Evolutionary conservation across 2,113 vertebrate species (phyloP), one percentile per base, ranked within the genome.

Genomic region (Tinamus guttatus): DNA sequence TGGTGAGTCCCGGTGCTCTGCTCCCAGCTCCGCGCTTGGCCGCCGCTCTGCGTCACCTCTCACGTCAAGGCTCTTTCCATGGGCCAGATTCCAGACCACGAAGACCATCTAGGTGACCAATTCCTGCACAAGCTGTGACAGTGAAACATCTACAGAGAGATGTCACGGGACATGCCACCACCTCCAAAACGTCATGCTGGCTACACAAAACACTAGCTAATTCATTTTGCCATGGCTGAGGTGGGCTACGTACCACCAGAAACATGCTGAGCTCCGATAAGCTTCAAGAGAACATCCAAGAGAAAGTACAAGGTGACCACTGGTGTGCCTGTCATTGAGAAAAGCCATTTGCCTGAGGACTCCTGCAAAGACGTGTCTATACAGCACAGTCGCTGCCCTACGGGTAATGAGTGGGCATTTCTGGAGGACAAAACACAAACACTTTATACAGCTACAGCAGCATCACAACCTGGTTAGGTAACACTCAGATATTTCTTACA

Each of bases 211-310:
- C 18, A 38, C 14, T 11, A 0, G 28, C 40, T 32, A 3, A 27
- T 45, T 56, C n/a, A 20, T 34, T 45, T 51, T 78, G 71, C 51
- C 9, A 2, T 1, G 63, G 81, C 49, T 34, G 49, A 71, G 62
- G 25, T 59, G 24, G 59, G 13, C 0, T 0, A 62, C 5, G 68
- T 38, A 11, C 20, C 21, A 28, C 13, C 43, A 81, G 54, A 73
- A 41, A 45, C 0, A 0, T 0, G 3, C 59, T 9, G 49, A 64
- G 19, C 6, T 14, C 16, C 0, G 1, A 15, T 5, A 41, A 70
- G 22, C 17, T 8, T 67, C n/a, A 38, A 54, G 28, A 38, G 34
- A 43, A 2, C 15, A 51, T 32, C 32, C 67, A 40, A 43, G 58
- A 64, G 9, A 21, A 8, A 15, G 40, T 36, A 36, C 20, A n/a